These are phyloP conservation scores for Myripristis murdjan DNA, from an alignment of 2,797 vertebrate species.

Conservation along the genomic window DNA sequence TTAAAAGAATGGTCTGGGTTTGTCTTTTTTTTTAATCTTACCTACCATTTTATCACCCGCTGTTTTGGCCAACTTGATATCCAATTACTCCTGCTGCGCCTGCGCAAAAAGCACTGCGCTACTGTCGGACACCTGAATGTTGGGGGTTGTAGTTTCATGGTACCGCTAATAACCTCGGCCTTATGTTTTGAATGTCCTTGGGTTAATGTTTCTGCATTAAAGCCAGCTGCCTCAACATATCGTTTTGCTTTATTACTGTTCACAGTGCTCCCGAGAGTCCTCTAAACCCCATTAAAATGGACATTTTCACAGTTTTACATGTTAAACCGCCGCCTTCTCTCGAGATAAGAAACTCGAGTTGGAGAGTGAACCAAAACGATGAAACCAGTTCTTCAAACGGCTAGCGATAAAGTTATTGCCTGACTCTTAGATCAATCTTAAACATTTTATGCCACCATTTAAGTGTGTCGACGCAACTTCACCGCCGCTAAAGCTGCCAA, in stretches of 20 bases:
- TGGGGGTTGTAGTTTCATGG: slow-evolving; percentile 82
- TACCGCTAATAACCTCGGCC: slow-evolving; percentile 9
- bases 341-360: neutral
- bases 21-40: slow-evolving; percentile 65
- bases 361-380: neutral
- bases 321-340: neutral
- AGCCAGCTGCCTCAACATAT: neutral
- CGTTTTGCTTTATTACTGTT: neutral
- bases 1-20: slow-evolving; percentile 47
- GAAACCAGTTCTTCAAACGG: neutral
- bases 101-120: slow-evolving; percentile 77
- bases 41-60: slow-evolving; percentile 92
- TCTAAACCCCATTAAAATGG: accelerated
- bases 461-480: neutral
- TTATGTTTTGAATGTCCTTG: neutral
- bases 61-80: slow-evolving; percentile 88
- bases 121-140: slow-evolving; percentile 27
- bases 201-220: neutral
- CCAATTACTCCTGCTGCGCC: slow-evolving; percentile 76
- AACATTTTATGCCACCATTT: neutral
- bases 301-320: neutral
- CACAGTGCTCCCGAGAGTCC: neutral
- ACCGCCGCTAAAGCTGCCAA: neutral
- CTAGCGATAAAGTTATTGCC: too few species aligned
- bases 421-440: too few species aligned